A percentile compares a stretch with the other conserved stretches of the same genome.
These are phyloP conservation scores for Ptiloglossa arizonensis DNA, from an alignment of 1,140 invertebrate genomes.

Conservation along the genomic window DNA sequence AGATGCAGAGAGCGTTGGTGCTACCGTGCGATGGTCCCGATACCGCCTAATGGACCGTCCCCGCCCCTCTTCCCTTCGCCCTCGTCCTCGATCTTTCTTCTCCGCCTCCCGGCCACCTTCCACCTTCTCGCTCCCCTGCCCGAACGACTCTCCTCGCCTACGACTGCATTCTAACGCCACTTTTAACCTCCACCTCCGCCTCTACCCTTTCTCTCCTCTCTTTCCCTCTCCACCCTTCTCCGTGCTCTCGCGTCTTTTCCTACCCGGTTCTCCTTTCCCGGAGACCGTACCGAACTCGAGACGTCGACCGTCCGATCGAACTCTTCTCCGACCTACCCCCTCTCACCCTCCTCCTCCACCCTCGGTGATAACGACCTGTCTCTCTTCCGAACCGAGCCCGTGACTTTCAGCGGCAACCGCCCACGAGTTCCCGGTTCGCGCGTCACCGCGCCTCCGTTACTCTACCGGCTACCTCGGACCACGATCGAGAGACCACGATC, in stretches of 20 bases:
- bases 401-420: conserved; percentile 45
- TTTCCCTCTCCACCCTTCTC: not conserved
- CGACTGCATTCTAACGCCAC: conserved; percentile 53
- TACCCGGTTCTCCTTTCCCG: conserved; percentile 29
- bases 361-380: conserved; percentile 31
- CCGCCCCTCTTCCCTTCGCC: conserved; percentile 70
- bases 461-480: too few species aligned
- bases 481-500: too few species aligned
- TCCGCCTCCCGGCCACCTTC: conserved; percentile 60
- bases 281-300: conserved; percentile 46
- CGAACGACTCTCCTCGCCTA: conserved; percentile 8
- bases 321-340: too few species aligned
- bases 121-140: conserved; percentile 39
- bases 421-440: too few species aligned
- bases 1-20: conserved; percentile 82
- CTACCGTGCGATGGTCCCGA: conserved; percentile 82
- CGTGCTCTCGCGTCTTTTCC: conserved; percentile 2
- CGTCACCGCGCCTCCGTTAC: too few species aligned
- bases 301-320: not conserved
- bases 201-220: not conserved
- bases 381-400: conserved; percentile 14
- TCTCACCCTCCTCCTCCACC: too few species aligned
- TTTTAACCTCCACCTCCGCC: conserved; percentile 47
- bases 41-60: conserved; percentile 82
- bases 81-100: conserved; percentile 68